Conservation (phyloP, 2,113 vertebrate genomes). For the Verasper variegatus region DNA sequence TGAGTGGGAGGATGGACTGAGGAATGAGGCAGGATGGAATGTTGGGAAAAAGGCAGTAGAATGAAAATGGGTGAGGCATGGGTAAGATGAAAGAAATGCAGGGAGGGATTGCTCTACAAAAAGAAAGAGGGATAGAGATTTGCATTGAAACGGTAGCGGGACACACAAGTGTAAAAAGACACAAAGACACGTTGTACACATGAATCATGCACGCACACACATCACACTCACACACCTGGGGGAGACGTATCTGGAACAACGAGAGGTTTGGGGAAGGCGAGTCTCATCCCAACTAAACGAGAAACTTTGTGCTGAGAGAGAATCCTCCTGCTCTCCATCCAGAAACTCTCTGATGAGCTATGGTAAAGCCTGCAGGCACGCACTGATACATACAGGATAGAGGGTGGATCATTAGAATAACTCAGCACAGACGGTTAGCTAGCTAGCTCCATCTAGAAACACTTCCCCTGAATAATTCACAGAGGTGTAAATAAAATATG, state of each 20-base stretch:
- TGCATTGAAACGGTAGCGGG: slow-evolving; percentile 7
- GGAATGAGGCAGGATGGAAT: slow-evolving; percentile 29
- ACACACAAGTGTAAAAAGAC: background rate
- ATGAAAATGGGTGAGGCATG: background rate
- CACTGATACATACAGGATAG: slow-evolving; percentile 31
- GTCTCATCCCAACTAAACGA: background rate
- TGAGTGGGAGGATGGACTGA: background rate
- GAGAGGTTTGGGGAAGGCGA: slow-evolving; percentile 18
- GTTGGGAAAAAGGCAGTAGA: background rate
- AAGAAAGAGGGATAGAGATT: slow-evolving; percentile 2
- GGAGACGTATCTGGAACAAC: slow-evolving; percentile 6
- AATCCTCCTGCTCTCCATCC: slow-evolving; percentile 16
- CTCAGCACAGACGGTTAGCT: slow-evolving; percentile 58
- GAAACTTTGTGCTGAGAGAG: slow-evolving; percentile 20
- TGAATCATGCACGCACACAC: slow-evolving; percentile 4
- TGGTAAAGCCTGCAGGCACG: slow-evolving; percentile 32
- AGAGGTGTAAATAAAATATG: slow-evolving; percentile 83
- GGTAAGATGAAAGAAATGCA: slow-evolving; percentile 35
- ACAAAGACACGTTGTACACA: background rate
- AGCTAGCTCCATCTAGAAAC: slow-evolving; percentile 67
- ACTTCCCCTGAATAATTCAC: slow-evolving; percentile 79
- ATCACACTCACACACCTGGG: slow-evolving; percentile 11
- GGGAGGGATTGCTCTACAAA: slow-evolving; percentile 10
- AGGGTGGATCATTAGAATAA: slow-evolving; percentile 62
- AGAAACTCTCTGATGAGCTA: slow-evolving; percentile 42